Evolutionary conservation across 2,113 vertebrate species (phyloP), one percentile per base, ranked within the genome.

Genomic region (Eleginops maclovinus): DNA sequence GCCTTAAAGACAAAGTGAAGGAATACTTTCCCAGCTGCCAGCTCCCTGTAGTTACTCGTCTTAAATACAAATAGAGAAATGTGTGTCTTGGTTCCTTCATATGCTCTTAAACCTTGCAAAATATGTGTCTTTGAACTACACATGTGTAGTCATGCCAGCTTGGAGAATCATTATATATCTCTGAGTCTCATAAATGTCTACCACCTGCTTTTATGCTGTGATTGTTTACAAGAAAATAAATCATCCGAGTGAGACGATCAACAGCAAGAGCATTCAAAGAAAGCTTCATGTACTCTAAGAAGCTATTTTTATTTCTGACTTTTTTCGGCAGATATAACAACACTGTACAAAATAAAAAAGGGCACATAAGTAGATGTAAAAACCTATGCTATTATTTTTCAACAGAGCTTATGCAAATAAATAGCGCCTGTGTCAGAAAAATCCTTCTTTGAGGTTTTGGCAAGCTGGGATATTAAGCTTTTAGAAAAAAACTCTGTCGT

Each of bases 401-500:
- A 73, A 64, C 44, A 58, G 56, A 22, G 77, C 24, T 65, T 21
- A 64, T 60, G 46, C 60, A n/a, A 59, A 73, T 61, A 58, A 49
- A 67, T 62, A 58, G 77, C 10, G 7, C 12, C 60, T 49, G 24
- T 44, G 44, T 72, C 21, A 54, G 16, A 77, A n/a, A 2, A 51
- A 55, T 79, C 2, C 14, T 1, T 66, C 55, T 0, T 28, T 62
- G 28, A 70, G 21, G 65, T 54, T 58, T 28, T 15, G 54, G 22
- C 31, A 51, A 60, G 24, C 54, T 21, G 49, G 19, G n/a, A 65
- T 75, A 65, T 49, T 68, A 68, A 69, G n/a, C 59, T 41, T 55
- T 60, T 7, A 24, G 4, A 56, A 54, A 13, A 54, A 75, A 60
- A 36, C 64, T 8, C 19, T 56, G 63, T 44, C 16, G 81, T 76